Evolutionary conservation across 2,797 vertebrate genomes (phyloP), one percentile per base, ranked within the genome.

Genomic region (Catamblyrhynchus diadema): DNA sequence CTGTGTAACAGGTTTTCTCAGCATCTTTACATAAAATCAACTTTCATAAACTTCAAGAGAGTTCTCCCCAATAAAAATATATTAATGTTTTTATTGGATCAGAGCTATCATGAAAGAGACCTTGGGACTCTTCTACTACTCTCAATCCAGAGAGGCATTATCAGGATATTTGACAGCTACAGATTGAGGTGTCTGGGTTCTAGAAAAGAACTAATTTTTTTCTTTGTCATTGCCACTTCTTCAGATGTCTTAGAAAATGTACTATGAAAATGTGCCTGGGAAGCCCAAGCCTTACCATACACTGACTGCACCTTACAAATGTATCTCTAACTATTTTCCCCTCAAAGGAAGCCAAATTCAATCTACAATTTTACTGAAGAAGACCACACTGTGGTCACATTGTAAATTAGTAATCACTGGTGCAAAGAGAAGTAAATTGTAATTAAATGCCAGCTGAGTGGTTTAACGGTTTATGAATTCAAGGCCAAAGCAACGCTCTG

Each of bases 371-470:
- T 81, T 35, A 57, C 39, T 59, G 56, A 65, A 88, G 61, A 91
- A 0, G 6, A 73, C 64, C 42, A 54, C 8, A 35, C 53, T 41
- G n/a, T 11, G 27, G 45, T 59, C 65, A 74, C 3, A 1, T 5
- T 87, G 60, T 57, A 47, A 87, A 87, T 66, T 33, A 61, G 35
- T 18, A 77, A 77, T 88, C 72, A 50, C 4, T 53, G 65, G 75
- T 41, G 65, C 57, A 89, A 33, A 72, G 50, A 93, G 54, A 83
- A 37, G 53, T 30, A 81, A 88, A 88, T 14, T n/a, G n/a, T 30
- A 94, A 93, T 91, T 91, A 94, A 94, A 94, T 27, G 79, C 64
- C 86, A 93, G 19, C 89, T 65, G 45, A 88, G 54, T 45, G 61
- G 69, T 82, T 94, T 87, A 92, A 93, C 5, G 2, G 67, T 95